Percentiles rank a stretch among this genome's conserved stretches.
phyloP scores from a whole-genome alignment of 2,797 vertebrate genomes.

The Acrossocheilus fasciatus region DNA sequence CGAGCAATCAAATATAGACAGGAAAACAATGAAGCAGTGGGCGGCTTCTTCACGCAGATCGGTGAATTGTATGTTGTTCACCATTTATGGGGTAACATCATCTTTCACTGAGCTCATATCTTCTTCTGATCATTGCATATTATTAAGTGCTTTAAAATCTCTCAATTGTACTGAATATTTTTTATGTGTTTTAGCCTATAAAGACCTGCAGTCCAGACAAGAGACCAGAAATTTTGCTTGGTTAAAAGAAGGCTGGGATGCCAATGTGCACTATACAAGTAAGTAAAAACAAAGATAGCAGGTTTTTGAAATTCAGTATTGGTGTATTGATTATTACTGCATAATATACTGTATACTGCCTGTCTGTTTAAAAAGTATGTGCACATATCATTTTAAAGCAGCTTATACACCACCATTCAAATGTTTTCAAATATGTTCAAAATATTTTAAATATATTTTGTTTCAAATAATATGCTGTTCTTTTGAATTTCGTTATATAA shows the following conservation, averaged over 20 bases:
- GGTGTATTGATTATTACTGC: neutral
- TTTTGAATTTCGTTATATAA: neutral
- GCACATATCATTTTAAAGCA: neutral
- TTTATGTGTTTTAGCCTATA: constrained; percentile 82
- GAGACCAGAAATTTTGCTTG: constrained; percentile 93
- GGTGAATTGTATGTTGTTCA: constrained; percentile 94
- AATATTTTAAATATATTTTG: neutral
- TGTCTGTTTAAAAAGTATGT: neutral
- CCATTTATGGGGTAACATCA: constrained; percentile 92
- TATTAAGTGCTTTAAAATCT: neutral
- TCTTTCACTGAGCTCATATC: neutral
- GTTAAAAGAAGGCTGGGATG: constrained; percentile 93
- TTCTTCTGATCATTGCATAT: neutral
- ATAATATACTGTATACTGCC: neutral
- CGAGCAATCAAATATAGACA: constrained; percentile 93
- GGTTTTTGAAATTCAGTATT: too few relatives aligned
- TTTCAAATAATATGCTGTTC: neutral
- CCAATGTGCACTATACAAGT: constrained; percentile 93
- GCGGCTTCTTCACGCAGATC: constrained; percentile 96
- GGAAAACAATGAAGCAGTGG: constrained; percentile 92
- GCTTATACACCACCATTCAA: neutral
- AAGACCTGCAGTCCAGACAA: constrained; percentile 88
- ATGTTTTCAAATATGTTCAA: neutral
- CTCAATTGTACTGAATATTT: neutral
- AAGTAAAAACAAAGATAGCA: constrained; percentile 42